phyloP scores from a whole-genome alignment of 2,888 invertebrate genomes.

The Leptopterna dolabrata region DNA sequence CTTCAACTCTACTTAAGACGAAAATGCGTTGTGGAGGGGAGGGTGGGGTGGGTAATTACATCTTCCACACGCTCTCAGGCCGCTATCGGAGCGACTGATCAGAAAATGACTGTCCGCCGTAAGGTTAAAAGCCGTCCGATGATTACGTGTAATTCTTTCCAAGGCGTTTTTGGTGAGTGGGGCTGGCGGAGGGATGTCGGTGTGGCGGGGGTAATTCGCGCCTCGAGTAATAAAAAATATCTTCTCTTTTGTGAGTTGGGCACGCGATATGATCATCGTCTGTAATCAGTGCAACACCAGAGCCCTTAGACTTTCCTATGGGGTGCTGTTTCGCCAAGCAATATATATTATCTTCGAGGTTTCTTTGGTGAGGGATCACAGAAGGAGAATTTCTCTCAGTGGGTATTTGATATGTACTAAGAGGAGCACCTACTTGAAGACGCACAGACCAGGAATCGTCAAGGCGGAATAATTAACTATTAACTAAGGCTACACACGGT shows the following conservation, averaged over 20 bases:
- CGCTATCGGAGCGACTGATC: slow-evolving; percentile 48
- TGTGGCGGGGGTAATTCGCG: slow-evolving; percentile 56
- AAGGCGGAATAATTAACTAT: too few species aligned
- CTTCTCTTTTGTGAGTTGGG: slow-evolving; percentile 31
- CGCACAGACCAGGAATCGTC: too few species aligned
- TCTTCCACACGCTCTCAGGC: slow-evolving; percentile 18
- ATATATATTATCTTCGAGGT: background rate
- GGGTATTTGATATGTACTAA: too few species aligned
- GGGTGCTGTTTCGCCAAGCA: background rate
- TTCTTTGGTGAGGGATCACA: background rate
- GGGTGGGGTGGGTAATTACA: slow-evolving; percentile 21
- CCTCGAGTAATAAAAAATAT: slow-evolving; percentile 55
- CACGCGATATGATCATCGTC: slow-evolving; percentile 54
- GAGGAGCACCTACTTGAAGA: too few species aligned
- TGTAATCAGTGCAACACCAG: slow-evolving; percentile 48
- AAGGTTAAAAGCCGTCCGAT: slow-evolving; percentile 43
- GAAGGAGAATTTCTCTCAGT: too few species aligned
- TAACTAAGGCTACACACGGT: too few species aligned
- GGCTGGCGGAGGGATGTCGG: too few species aligned
- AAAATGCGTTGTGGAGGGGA: background rate
- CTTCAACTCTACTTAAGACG: background rate
- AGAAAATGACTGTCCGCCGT: slow-evolving; percentile 54
- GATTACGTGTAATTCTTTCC: slow-evolving; percentile 52
- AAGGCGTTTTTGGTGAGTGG: background rate
- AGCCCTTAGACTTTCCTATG: slow-evolving; percentile 16